Conservation (phyloP, 2,113 vertebrate genomes). For the Petrocephalus microphthalmus region DNA sequence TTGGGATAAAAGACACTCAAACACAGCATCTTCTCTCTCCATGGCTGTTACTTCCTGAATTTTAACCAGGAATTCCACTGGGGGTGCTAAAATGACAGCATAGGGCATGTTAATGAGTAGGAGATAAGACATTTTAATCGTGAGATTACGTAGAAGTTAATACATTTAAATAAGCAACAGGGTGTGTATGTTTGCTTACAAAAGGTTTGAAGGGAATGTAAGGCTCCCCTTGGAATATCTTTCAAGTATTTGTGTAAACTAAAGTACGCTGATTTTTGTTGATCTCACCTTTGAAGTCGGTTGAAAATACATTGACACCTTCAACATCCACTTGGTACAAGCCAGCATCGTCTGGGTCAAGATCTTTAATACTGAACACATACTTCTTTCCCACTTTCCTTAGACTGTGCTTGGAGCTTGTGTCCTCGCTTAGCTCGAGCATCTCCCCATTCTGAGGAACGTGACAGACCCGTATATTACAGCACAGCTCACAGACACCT, state of each 20-base stretch:
- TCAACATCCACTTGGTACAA: constrained; percentile 77
- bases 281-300: constrained; percentile 66
- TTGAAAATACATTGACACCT: constrained; percentile 74
- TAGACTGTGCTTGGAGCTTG: constrained; percentile 63
- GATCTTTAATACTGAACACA: constrained; percentile 67
- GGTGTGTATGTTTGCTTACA: not conserved
- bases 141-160: not conserved
- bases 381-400: constrained; percentile 69
- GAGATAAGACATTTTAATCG: not conserved
- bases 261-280: not conserved
- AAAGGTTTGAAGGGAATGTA: not conserved
- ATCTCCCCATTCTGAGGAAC: constrained; percentile 68
- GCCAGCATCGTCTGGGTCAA: constrained; percentile 72
- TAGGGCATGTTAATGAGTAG: not conserved
- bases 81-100: constrained; percentile 57
- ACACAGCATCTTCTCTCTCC: constrained; percentile 62
- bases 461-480: not conserved
- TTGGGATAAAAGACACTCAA: constrained; percentile 63
- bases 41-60: constrained; percentile 60
- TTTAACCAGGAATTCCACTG: constrained; percentile 58
- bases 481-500: not conserved
- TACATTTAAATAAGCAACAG: not conserved
- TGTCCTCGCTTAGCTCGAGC: constrained; percentile 55
- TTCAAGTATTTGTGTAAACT: not conserved
- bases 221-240: not conserved